Evolutionary conservation across 2,113 vertebrate genomes (phyloP).

Genomic region (Perca schrenkii): DNA sequence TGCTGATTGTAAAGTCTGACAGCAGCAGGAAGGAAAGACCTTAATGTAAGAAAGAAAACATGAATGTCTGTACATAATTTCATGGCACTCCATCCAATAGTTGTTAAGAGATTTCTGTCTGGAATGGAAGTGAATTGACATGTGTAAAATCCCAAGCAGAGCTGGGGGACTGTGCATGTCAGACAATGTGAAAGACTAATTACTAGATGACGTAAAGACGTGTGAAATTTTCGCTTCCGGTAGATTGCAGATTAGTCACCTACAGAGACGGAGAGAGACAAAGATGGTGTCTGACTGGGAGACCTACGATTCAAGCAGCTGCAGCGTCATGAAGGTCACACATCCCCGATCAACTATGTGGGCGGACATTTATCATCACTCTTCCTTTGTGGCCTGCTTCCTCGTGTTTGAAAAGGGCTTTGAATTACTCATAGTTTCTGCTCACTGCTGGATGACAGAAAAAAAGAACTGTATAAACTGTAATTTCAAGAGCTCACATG

Average conservation of each 20-base stretch:
- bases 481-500: not conserved
- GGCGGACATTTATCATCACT: conserved; percentile 45
- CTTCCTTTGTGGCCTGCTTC: conserved; percentile 30
- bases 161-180: not conserved
- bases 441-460: not conserved
- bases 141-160: conserved; percentile 16
- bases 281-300: not conserved
- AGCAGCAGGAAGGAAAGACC: too few relatives aligned
- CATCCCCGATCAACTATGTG: conserved; percentile 24
- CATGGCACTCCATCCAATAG: not conserved
- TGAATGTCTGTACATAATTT: not conserved
- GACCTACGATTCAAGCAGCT: conserved; percentile 18
- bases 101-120: not conserved
- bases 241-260: conserved; percentile 58
- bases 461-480: not conserved
- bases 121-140: not conserved
- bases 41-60: not conserved
- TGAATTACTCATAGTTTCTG: conserved; percentile 1
- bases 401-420: conserved; percentile 17
- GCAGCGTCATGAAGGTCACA: conserved; percentile 48
- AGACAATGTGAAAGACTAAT: conserved; percentile 3
- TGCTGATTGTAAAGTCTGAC: too few relatives aligned
- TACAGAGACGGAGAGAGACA: conserved; percentile 10
- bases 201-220: not conserved
- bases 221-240: not conserved